Evolutionary conservation across 2,797 vertebrate genomes (phyloP), one percentile per base, ranked within the genome.

Genomic region (Alcedo quadribrachys): DNA sequence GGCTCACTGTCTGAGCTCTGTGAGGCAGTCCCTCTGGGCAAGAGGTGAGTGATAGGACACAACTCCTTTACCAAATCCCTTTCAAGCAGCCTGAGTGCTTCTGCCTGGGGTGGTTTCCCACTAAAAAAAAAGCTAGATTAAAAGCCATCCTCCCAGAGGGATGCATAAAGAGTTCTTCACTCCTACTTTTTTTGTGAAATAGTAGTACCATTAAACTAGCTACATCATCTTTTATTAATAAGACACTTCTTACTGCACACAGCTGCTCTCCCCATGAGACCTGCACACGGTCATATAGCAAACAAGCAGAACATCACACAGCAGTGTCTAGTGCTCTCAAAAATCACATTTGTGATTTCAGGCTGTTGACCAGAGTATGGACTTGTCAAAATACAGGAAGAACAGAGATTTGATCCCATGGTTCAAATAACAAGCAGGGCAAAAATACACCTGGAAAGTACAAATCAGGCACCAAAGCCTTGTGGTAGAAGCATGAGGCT

Each of bases 41-140:
- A 16, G 45, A 81, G 67, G 74, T 57, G 81, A 84, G 73, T 50
- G 81, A 85, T 3, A 63, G 84, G 69, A 75, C 65, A 43, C 33
- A 93, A 79, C 86, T 85, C 46, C 90, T 67, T 54, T 55, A 25
- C 51, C 69, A 92, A 82, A 77, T 70, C 22, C 37, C 65, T 48
- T 65, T 28, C 45, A 51, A 88, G 68, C 65, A 90, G 57, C 67
- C 65, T 0, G 8, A 92, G 61, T 27, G 61, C 62, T 81, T 68
- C 78, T 84, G 87, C 87, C 87, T 70, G 71, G 33, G 88, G 86
- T 82, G 78, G 25, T 86, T 91, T 94, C 88, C 88, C 86, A 92
- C 71, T 61, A 80, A 90, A 90, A 70, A 65, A 70, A 70, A 32
- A 45, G 5, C 57, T 51, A 68, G 21, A 87, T 79, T 86, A 91